Evolutionary conservation across 2,888 invertebrate species (phyloP).

Genomic region (Tyria jacobaeae): DNA sequence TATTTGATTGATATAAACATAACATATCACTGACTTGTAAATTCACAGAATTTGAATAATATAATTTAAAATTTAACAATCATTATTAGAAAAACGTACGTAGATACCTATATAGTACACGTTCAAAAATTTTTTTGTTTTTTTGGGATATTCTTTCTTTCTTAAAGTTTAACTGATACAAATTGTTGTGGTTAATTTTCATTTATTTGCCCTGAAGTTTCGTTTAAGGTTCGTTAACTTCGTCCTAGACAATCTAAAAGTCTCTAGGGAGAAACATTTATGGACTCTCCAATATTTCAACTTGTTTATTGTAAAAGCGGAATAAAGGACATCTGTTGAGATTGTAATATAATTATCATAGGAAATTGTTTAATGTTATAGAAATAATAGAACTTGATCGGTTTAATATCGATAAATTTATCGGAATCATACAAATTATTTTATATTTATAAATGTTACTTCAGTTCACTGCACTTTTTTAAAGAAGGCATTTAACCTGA

Average conservation of each 20-base stretch:
- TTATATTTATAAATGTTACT: too few relatives aligned
- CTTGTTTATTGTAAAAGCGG: conserved; percentile 2
- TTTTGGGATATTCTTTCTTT: background rate
- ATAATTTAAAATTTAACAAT: too few relatives aligned
- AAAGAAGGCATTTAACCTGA: too few relatives aligned
- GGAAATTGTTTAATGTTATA: background rate
- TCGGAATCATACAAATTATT: too few relatives aligned
- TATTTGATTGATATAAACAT: too few relatives aligned
- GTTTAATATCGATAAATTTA: too few relatives aligned
- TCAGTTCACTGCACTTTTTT: too few relatives aligned
- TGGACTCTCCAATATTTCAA: conserved; percentile 15
- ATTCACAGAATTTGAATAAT: too few relatives aligned
- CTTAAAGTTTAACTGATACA: conserved; percentile 3
- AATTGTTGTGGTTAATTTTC: conserved; percentile 9
- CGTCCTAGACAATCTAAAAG: conserved; percentile 8
- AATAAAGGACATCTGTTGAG: conserved; percentile 3
- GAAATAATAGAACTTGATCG: background rate
- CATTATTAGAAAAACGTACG: too few relatives aligned
- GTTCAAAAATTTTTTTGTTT: background rate
- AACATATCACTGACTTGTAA: too few relatives aligned
- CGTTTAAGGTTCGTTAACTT: conserved; percentile 11
- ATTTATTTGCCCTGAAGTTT: conserved; percentile 8
- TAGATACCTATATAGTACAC: too few relatives aligned
- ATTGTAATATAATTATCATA: background rate
- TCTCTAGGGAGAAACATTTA: conserved; percentile 10